Base-by-base conservation (phyloP, 1,140 invertebrate genomes). In the Heliconius hermathena region DNA sequence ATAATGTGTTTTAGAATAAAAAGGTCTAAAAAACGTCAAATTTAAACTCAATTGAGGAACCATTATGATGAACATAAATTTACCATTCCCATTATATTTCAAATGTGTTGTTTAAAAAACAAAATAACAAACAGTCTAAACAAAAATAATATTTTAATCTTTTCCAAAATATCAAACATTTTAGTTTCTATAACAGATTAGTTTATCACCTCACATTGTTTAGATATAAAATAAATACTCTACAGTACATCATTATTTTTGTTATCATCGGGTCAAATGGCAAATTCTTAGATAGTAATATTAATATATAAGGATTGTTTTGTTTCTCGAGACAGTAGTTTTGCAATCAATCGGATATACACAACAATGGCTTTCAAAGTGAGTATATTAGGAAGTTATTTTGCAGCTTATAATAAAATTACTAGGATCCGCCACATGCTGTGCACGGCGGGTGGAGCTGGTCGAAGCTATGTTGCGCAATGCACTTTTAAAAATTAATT, bases 361-460 rank as follows among this genome's bases (percentile, higher is more conserved):
- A 20, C 26, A 29, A 73, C n/a, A 26, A 80, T 80, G 78, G 36
- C 73, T 54, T 54, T 80, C 70, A 80, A 72, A 72, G 78, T 80
- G 29, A 76, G 74, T 80, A 49, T 60, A 57, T 16, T n/a, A 5
- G 9, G 22, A 66, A 66, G 26, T 66, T 13, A 29, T 66, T 66
- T 29, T 57, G 54, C 3, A 20, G 0, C 0, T 57, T 9, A 22
- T 22, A 57, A n/a, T 11, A 66, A 1, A 6, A 46, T 6, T 33
- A 33, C 33, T 36, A 8, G 33, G 33, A 36, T 6, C 33, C 33
- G 33, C 33, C 0, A 36, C 33, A 36, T 36, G 5, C 33, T 29
- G 33, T 6, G 5, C 33, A 33, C 33, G 5, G 33, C 33, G 33
- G 5, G 5, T 33, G 33, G 5, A 33, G 4, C 33, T 33, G 5